Conservation (phyloP, 2,888 invertebrate species). For the Chloroclysta siterata region DNA sequence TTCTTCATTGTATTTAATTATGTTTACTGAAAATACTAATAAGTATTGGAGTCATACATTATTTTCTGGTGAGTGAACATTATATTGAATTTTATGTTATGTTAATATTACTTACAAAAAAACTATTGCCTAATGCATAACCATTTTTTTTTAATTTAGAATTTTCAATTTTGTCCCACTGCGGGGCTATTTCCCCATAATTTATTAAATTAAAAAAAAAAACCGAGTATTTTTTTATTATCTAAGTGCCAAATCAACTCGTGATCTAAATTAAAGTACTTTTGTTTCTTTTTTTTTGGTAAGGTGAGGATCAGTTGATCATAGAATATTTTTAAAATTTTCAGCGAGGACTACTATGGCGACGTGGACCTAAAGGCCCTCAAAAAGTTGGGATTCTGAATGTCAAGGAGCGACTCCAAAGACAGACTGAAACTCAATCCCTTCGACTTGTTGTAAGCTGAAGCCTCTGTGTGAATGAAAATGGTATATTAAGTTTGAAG, state of each 20-base stretch:
- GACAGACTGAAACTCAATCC: slow-evolving; percentile 79
- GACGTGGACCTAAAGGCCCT: slow-evolving; percentile 95
- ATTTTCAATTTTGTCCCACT: no score
- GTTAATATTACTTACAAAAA: neutral
- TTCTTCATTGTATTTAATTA: slow-evolving; percentile 21
- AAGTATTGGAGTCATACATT: slow-evolving; percentile 13
- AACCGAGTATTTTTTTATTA: no score
- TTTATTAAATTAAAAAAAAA: no score
- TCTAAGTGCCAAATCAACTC: no score
- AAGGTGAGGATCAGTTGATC: slow-evolving; percentile 4
- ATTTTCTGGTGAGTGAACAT: slow-evolving; percentile 34
- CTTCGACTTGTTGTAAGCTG: slow-evolving; percentile 63
- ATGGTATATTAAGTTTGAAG: slow-evolving; percentile 31
- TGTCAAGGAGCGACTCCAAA: slow-evolving; percentile 80
- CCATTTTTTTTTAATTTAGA: no score
- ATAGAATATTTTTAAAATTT: slow-evolving; percentile 49
- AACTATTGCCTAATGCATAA: neutral
- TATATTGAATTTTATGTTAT: slow-evolving; percentile 4
- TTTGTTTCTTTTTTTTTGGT: neutral
- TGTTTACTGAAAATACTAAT: slow-evolving; percentile 12
- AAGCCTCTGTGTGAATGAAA: slow-evolving; percentile 33
- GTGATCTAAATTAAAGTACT: no score
- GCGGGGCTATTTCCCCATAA: no score
- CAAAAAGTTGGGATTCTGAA: slow-evolving; percentile 91
- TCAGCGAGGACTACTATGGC: slow-evolving; percentile 96